These are phyloP conservation scores for Gambelia wislizenii DNA, from an alignment of 2,797 vertebrate genomes.

Conservation along the genomic window DNA sequence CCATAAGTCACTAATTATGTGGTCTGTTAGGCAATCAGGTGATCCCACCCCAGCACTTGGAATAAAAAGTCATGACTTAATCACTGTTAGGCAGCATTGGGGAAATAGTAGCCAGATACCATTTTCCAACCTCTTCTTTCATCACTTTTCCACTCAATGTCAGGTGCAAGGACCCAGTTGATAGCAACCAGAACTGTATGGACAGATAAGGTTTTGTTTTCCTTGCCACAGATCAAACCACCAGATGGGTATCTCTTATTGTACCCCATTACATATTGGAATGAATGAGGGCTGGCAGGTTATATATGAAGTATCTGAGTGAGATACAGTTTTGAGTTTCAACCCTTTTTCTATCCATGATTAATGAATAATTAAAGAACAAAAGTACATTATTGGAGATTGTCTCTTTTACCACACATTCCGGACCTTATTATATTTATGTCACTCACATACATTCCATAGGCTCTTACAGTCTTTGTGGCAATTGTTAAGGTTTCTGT, in stretches of 20 bases:
- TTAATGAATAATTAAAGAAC: conserved; percentile 35
- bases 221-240: conserved; percentile 3
- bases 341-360: background rate
- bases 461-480: background rate
- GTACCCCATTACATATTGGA: conserved; percentile 3
- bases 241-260: conserved; percentile 11
- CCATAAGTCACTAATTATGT: background rate
- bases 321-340: background rate
- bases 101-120: background rate
- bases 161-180: background rate
- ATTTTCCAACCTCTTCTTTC: background rate
- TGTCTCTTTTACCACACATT: conserved; percentile 3
- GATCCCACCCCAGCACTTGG: background rate
- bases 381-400: background rate
- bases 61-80: background rate
- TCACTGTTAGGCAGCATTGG: background rate
- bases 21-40: background rate
- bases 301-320: background rate
- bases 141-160: background rate
- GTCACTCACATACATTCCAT: background rate
- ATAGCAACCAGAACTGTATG: background rate
- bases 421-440: background rate
- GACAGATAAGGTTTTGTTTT: conserved; percentile 8
- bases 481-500: background rate
- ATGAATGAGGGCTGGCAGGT: background rate